Percentiles rank a stretch among this genome's conserved stretches.
Conservation (phyloP, 1,140 invertebrate species). For the Drosophila leontia region DNA sequence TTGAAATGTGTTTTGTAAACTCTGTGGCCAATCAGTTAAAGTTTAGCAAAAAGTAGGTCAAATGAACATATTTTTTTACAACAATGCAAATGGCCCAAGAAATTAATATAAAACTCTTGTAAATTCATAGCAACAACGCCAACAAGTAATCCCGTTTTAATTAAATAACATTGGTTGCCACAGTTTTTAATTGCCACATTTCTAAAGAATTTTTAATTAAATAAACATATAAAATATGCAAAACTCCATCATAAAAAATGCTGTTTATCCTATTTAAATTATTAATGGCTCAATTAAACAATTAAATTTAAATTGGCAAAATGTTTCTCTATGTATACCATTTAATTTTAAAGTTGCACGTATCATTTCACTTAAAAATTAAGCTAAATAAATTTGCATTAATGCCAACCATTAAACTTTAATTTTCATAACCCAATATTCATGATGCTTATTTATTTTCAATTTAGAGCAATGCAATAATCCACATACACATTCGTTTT, state of each 20-base stretch:
- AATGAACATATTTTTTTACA: constrained; percentile 21
- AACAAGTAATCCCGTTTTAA: constrained; percentile 15
- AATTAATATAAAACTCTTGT: constrained; percentile 8
- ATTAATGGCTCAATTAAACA: constrained; percentile 1
- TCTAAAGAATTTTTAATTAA: constrained; percentile 3
- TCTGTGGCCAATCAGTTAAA: constrained; percentile 19
- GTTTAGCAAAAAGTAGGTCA: constrained; percentile 35
- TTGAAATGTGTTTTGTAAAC: constrained; percentile 16
- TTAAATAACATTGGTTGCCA: constrained; percentile 3
- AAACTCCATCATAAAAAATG: background rate
- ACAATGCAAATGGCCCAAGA: background rate
- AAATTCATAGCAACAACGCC: constrained; percentile 1
- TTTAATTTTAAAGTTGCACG: background rate
- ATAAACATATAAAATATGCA: background rate
- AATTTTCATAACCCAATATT: background rate
- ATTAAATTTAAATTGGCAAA: background rate
- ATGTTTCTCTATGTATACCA: background rate
- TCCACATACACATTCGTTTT: background rate
- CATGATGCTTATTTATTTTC: constrained; percentile 11
- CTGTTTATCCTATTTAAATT: background rate
- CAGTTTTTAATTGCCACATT: background rate
- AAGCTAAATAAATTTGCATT: constrained; percentile 4
- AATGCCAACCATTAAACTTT: background rate
- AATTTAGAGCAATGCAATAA: constrained; percentile 18
- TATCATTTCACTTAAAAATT: background rate